These are phyloP conservation scores for Rhegmatorhina hoffmannsi DNA, from an alignment of 2,113 vertebrate species.

Conservation along the genomic window DNA sequence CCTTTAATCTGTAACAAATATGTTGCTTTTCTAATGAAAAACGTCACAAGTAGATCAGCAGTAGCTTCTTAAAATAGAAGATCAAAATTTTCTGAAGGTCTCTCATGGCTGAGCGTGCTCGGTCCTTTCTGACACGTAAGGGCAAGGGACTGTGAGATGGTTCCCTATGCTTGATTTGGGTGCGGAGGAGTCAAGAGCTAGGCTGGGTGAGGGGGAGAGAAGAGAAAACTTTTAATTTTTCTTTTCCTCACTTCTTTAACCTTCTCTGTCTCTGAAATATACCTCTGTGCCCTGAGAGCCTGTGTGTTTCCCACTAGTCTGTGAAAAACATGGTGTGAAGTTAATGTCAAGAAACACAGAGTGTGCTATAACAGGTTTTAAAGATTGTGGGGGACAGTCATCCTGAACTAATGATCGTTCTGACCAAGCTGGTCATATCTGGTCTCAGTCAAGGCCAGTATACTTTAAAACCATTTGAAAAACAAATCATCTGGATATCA, in stretches of 20 bases:
- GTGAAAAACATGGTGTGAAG: background rate
- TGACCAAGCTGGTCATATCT: background rate
- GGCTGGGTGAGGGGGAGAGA: background rate
- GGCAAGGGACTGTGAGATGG: background rate
- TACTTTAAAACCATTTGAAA: background rate
- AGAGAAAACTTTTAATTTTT: background rate
- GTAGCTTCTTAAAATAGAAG: background rate
- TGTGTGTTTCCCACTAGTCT: background rate
- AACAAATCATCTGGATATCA: background rate
- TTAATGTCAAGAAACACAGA: background rate
- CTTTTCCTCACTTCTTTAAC: background rate
- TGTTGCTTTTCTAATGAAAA: background rate
- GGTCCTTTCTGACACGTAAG: background rate
- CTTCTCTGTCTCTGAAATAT: background rate
- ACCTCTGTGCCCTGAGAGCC: background rate
- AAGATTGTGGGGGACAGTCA: background rate
- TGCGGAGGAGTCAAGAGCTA: background rate
- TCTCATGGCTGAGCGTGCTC: accelerated
- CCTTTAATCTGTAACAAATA: background rate
- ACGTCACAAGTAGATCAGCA: background rate
- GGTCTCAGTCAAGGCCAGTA: background rate
- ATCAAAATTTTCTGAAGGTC: background rate
- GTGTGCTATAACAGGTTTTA: background rate
- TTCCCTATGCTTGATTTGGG: background rate
- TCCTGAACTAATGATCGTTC: background rate